A percentile compares a stretch with the other conserved stretches of the same genome.
phyloP scores from a whole-genome alignment of 2,888 invertebrate genomes.

The Yponomeuta evonymella region DNA sequence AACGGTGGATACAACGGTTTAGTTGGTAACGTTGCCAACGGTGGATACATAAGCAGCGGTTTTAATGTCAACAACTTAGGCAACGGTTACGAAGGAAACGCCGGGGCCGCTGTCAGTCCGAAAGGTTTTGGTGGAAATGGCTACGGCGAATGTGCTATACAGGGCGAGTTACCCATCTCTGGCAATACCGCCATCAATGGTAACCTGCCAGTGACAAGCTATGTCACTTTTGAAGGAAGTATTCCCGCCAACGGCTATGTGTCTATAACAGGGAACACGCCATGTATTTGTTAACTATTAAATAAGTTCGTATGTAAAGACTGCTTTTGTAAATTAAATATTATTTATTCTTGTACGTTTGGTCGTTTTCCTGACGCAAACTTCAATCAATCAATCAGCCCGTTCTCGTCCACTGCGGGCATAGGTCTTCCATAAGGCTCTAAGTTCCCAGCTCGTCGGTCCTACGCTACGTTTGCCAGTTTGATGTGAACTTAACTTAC shows the following conservation, averaged over 20 bases:
- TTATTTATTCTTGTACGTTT: too few species aligned
- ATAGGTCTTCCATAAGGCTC: too few species aligned
- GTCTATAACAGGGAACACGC: conserved; percentile 27
- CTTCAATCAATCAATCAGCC: too few species aligned
- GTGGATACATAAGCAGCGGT: not conserved
- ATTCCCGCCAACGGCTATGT: conserved; percentile 35
- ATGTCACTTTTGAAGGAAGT: conserved; percentile 32
- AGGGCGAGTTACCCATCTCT: conserved; percentile 31
- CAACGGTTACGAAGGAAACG: not conserved
- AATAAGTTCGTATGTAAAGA: not conserved
- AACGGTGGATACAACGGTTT: not conserved
- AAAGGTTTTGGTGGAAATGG: conserved; percentile 29
- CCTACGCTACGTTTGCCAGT: too few species aligned
- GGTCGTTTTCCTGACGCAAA: too few species aligned
- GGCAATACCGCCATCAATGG: conserved; percentile 34
- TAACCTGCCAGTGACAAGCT: conserved; percentile 35
- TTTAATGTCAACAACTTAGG: not conserved
- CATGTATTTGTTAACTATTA: conserved; percentile 6
- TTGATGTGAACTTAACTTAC: too few species aligned
- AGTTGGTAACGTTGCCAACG: not conserved
- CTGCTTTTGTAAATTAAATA: too few species aligned
- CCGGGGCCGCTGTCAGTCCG: not conserved
- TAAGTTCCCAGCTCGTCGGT: too few species aligned
- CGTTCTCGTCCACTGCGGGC: too few species aligned
- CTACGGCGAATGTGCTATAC: conserved; percentile 29